These are phyloP conservation scores for Hyperoplus lanceolatus DNA, from an alignment of 2,797 vertebrate genomes.

Conservation along the genomic window DNA sequence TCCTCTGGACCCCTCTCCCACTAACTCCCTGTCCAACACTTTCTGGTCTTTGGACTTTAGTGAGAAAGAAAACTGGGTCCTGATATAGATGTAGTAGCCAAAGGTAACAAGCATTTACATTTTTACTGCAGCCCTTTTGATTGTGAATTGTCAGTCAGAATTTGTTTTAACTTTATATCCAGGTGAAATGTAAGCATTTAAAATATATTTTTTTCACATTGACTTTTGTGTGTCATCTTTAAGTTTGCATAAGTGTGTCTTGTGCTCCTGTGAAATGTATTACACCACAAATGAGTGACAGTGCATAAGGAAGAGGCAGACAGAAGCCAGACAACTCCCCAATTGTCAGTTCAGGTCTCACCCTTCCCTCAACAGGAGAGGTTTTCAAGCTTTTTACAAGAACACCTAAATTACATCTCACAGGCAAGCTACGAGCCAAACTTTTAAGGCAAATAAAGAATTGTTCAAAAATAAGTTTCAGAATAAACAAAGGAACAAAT, in stretches of 20 bases:
- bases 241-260: not conserved
- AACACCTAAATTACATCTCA: slow-evolving; percentile 40
- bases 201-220: not conserved
- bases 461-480: not conserved
- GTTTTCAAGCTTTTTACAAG: slow-evolving; percentile 45
- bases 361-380: slow-evolving; percentile 5
- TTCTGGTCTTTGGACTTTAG: slow-evolving; percentile 77
- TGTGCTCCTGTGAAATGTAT: slow-evolving; percentile 1
- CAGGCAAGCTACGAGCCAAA: not conserved
- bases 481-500: not conserved
- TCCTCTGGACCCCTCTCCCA: slow-evolving; percentile 60
- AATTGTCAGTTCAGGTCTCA: slow-evolving; percentile 34
- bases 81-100: slow-evolving; percentile 40
- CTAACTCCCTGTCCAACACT: slow-evolving; percentile 59
- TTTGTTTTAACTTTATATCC: not conserved
- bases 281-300: slow-evolving; percentile 19
- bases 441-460: slow-evolving; percentile 2
- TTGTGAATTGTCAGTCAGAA: not conserved
- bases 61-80: slow-evolving; percentile 33
- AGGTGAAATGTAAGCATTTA: not conserved
- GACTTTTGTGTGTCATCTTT: slow-evolving; percentile 2
- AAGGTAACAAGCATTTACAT: slow-evolving; percentile 18
- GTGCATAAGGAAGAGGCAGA: slow-evolving; percentile 23
- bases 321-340: slow-evolving; percentile 44
- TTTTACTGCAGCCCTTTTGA: slow-evolving; percentile 8